Conservation (phyloP, 2,888 invertebrate genomes). For the Thyatira batis region DNA sequence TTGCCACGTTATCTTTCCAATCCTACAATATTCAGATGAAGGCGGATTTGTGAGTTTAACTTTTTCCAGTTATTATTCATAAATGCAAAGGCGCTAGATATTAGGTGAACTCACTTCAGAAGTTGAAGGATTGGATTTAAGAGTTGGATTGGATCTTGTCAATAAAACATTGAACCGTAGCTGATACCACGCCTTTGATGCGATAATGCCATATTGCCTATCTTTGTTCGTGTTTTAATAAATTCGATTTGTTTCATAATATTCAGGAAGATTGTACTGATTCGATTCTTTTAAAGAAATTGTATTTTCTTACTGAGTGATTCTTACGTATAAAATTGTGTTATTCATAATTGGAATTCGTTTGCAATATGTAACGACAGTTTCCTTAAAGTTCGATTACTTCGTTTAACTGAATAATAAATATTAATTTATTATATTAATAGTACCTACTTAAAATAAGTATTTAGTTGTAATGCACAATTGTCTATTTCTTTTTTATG, state of each 20-base stretch:
- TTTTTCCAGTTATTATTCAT: slow-evolving; percentile 78
- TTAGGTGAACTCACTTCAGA: slow-evolving; percentile 66
- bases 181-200: slow-evolving; percentile 27
- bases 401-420: too few relatives aligned
- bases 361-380: too few relatives aligned
- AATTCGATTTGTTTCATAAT: slow-evolving; percentile 7
- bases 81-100: slow-evolving; percentile 75
- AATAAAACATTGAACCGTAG: slow-evolving; percentile 48
- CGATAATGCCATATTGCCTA: slow-evolving; percentile 27
- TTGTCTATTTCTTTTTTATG: too few relatives aligned
- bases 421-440: too few relatives aligned
- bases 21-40: slow-evolving; percentile 70
- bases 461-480: too few relatives aligned
- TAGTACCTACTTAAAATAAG: too few relatives aligned
- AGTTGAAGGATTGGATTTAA: slow-evolving; percentile 62
- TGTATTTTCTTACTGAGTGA: background rate
- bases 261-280: background rate
- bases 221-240: slow-evolving; percentile 13
- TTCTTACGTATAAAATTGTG: background rate
- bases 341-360: background rate
- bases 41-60: slow-evolving; percentile 72
- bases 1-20: slow-evolving; percentile 66
- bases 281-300: background rate
- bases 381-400: too few relatives aligned
- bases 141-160: slow-evolving; percentile 55